These are phyloP conservation scores for Rhagophthalmus giganteus DNA, from an alignment of 2,888 invertebrate species.

Conservation along the genomic window DNA sequence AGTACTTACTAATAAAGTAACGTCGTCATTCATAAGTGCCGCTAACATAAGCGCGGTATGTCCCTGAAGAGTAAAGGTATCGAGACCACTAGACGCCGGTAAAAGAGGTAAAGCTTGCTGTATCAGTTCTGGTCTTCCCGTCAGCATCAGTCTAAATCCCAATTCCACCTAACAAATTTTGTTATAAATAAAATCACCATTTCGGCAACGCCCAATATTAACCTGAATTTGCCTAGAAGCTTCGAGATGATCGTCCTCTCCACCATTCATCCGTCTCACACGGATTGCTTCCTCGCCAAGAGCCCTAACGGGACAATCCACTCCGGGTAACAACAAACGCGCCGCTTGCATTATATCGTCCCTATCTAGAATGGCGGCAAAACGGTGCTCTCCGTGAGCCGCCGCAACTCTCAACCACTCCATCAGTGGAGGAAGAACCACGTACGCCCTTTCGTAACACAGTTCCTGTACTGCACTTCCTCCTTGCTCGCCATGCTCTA, in stretches of 20 bases:
- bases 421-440: conserved; percentile 85
- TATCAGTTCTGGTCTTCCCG: conserved; percentile 78
- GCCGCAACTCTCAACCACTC: conserved; percentile 86
- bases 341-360: conserved; percentile 91
- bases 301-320: conserved; percentile 83
- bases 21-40: conserved; percentile 77
- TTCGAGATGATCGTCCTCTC: conserved; percentile 50
- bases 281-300: conserved; percentile 64
- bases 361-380: conserved; percentile 71
- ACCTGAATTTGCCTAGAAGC: conserved; percentile 53
- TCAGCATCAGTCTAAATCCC: conserved; percentile 78
- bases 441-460: conserved; percentile 85
- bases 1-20: conserved; percentile 65
- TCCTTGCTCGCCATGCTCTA: conserved; percentile 54
- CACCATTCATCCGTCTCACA: conserved; percentile 48
- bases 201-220: not conserved
- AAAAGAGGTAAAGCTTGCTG: conserved; percentile 76
- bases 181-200: not conserved
- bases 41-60: conserved; percentile 84
- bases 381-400: conserved; percentile 80
- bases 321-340: conserved; percentile 79
- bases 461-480: conserved; percentile 61
- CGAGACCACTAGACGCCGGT: conserved; percentile 70
- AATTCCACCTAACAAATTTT: conserved; percentile 61
- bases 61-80: conserved; percentile 77